Base-by-base conservation (phyloP, 2,797 vertebrate species). In the Chromis chromis region DNA sequence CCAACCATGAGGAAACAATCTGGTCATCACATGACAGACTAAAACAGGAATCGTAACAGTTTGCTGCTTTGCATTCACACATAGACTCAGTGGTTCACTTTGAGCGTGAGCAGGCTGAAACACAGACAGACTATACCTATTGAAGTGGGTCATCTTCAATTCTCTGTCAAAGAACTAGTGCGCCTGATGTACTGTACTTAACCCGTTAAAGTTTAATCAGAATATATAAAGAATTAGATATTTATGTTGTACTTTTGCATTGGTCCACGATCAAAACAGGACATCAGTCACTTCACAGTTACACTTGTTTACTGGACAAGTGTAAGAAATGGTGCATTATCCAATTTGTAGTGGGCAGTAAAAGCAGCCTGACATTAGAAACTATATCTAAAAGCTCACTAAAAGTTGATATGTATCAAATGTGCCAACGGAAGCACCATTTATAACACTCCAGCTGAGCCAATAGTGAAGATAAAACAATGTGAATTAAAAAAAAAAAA, bases 11-110 rank as follows among this genome's bases (percentile, higher is more conserved):
- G 53, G 36, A 39, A 74, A 56, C 60, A 39, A 48, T 60, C 27
- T 13, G 48, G 61, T 8, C 0, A 25, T 71, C 65, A 63, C 52
- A 80, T 75, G 64, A 67, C 16, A 10, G 24, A 64, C 36, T 24
- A 21, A 84, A 77, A 76, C 40, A 62, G 53, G 62, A 81, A 65
- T 3, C 33, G 60, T 28, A 3, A 33, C 16, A n/a, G 10, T n/a
- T n/a, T n/a, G n/a, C n/a, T n/a, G n/a, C n/a, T n/a, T n/a, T n/a
- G n/a, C 24, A 4, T 28, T 21, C n/a, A 70, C 17, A 27, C 11
- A 36, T 7, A 6, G 21, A 27, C 14, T 31, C 14, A 17, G 6
- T 28, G 24, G 2, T 9, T 28, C 2, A 11, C 12, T 53, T 10
- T 25, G 31, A 50, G 22, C 21, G 48, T 21, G 0, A 46, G 31